phyloP scores from a whole-genome alignment of 2,888 invertebrate species.

The Strigamia maritima region DNA sequence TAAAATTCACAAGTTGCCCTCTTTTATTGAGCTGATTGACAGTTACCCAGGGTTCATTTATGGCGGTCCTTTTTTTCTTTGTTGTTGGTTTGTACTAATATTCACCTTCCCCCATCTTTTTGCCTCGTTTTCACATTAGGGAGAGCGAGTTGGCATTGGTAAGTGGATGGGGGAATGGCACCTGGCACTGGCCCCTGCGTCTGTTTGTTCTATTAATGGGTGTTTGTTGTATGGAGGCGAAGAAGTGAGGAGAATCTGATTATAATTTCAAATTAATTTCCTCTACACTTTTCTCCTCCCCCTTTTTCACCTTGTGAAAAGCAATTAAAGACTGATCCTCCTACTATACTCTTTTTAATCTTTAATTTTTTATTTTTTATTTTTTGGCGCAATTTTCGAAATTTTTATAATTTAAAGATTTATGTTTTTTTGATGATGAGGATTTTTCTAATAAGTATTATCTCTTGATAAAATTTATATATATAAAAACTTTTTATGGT shows the following conservation, averaged over 20 bases:
- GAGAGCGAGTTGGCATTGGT: neutral
- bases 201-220: conserved; percentile 21
- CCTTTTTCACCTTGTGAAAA: conserved; percentile 12
- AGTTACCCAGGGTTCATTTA: conserved; percentile 20
- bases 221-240: conserved; percentile 13
- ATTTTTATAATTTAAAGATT: neutral
- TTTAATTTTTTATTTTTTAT: neutral
- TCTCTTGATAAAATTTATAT: too few species aligned
- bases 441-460: too few species aligned
- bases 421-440: neutral
- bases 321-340: conserved; percentile 20
- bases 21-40: conserved; percentile 23
- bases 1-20: conserved; percentile 19
- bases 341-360: neutral
- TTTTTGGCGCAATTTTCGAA: too few species aligned
- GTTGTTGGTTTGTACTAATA: neutral
- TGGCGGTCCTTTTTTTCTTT: conserved; percentile 1
- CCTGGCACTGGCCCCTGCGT: conserved; percentile 2
- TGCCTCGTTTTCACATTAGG: neutral
- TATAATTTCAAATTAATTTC: conserved; percentile 39
- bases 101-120: neutral
- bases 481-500: too few species aligned
- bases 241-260: conserved; percentile 35
- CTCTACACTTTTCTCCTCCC: conserved; percentile 19
- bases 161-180: conserved; percentile 2